Percentiles rank a stretch among this genome's conserved stretches.
These are phyloP conservation scores for Myotis lucifugus DNA, from an alignment of 2,113 vertebrate species.

Conservation along the genomic window DNA sequence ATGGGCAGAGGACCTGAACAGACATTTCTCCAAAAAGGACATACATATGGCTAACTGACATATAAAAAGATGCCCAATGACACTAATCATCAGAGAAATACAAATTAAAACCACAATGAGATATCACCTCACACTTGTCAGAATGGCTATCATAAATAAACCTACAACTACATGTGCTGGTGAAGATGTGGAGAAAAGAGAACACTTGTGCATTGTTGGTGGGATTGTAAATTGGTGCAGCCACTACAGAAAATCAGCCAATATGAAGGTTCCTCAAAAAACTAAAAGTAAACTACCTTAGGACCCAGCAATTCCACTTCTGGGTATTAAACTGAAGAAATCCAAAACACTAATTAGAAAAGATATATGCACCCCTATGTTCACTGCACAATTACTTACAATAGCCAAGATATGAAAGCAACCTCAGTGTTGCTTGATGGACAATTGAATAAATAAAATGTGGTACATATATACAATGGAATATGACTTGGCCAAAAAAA, in stretches of 20 bases:
- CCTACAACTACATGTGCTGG: background rate
- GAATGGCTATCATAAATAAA: background rate
- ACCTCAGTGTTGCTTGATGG: background rate
- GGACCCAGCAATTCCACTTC: background rate
- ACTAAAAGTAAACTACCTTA: background rate
- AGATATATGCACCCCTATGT: background rate
- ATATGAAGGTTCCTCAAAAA: background rate
- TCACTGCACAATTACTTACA: background rate
- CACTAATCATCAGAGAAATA: background rate
- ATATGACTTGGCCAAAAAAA: background rate
- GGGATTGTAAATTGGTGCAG: background rate
- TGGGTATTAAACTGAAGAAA: background rate
- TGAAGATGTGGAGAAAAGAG: background rate
- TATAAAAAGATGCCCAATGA: background rate
- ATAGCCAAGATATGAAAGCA: background rate
- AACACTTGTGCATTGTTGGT: too few species aligned
- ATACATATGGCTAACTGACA: background rate
- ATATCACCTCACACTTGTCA: background rate
- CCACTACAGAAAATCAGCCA: background rate
- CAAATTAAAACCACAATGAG: background rate
- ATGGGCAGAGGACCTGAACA: background rate
- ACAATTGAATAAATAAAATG: background rate
- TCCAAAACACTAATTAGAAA: background rate
- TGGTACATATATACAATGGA: background rate
- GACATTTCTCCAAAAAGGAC: background rate